These are phyloP conservation scores for Anarsia innoxiella DNA, from an alignment of 2,888 invertebrate genomes.

Conservation along the genomic window DNA sequence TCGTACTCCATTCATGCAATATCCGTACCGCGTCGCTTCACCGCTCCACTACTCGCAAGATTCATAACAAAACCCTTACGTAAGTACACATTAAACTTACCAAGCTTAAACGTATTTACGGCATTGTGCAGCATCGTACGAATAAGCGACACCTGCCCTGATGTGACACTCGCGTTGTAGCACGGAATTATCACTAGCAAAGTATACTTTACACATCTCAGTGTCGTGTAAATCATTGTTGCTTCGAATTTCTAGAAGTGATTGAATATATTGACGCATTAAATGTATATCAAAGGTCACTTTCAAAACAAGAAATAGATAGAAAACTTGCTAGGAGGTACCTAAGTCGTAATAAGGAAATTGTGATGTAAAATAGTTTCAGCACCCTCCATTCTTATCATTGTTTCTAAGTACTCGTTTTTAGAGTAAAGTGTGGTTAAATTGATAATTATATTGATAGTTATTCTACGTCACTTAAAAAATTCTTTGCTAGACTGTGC, in stretches of 20 bases:
- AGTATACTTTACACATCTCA: conserved; percentile 42
- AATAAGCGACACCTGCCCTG: conserved; percentile 38
- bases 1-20: not conserved
- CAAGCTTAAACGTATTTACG: conserved; percentile 34
- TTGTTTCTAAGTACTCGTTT: not conserved
- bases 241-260: conserved; percentile 6
- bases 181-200: conserved; percentile 43
- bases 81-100: conserved; percentile 24
- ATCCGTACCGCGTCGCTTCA: no score
- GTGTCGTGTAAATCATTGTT: conserved; percentile 26
- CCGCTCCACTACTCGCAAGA: no score
- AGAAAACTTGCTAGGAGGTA: not conserved
- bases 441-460: not conserved
- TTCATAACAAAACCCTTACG: not conserved
- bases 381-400: not conserved
- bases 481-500: conserved; percentile 28
- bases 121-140: conserved; percentile 49
- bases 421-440: not conserved
- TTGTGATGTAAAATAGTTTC: not conserved
- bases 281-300: not conserved
- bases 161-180: conserved; percentile 43
- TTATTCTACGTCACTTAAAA: not conserved
- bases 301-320: not conserved
- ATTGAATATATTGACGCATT: not conserved
- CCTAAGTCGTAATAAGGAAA: not conserved